Percentiles rank a stretch among this genome's conserved stretches.
These are phyloP conservation scores for Pachycephala philippinensis DNA, from an alignment of 2,113 vertebrate species.

Conservation along the genomic window DNA sequence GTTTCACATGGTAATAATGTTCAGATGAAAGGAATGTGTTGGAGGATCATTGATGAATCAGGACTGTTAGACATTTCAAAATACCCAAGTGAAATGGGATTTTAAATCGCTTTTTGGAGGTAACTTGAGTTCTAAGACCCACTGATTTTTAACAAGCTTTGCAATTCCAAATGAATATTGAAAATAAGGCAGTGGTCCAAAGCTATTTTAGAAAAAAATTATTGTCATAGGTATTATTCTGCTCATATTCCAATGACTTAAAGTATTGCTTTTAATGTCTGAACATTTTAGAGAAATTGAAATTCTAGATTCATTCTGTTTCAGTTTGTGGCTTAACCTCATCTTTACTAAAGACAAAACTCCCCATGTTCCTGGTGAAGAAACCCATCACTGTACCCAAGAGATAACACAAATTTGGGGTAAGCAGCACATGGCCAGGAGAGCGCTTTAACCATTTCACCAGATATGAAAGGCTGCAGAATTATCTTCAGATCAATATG, in stretches of 20 bases:
- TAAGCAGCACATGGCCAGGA: not conserved
- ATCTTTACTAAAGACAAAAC: not conserved
- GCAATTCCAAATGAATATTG: not conserved
- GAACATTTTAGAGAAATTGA: not conserved
- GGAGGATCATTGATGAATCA: constrained; percentile 31
- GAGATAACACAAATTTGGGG: not conserved
- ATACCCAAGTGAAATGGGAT: not conserved
- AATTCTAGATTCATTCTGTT: not conserved
- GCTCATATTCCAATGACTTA: not conserved
- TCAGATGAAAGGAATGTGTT: constrained; percentile 32
- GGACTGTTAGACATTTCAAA: constrained; percentile 12
- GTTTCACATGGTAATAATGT: constrained; percentile 18
- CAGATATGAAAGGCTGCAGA: not conserved
- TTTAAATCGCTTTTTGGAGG: not conserved
- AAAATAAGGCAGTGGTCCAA: not conserved
- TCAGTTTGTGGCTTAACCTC: not conserved
- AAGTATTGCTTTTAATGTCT: not conserved
- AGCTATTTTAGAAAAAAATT: not conserved
- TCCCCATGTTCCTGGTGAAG: not conserved
- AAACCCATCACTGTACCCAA: not conserved
- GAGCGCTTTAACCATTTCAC: not conserved
- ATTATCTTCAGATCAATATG: not conserved
- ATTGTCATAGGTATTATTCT: not conserved
- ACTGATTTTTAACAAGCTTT: not conserved
- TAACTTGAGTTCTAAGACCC: not conserved